These are phyloP conservation scores for Sarotherodon lohbergeri DNA, from an alignment of 2,113 vertebrate genomes.

Conservation along the genomic window DNA sequence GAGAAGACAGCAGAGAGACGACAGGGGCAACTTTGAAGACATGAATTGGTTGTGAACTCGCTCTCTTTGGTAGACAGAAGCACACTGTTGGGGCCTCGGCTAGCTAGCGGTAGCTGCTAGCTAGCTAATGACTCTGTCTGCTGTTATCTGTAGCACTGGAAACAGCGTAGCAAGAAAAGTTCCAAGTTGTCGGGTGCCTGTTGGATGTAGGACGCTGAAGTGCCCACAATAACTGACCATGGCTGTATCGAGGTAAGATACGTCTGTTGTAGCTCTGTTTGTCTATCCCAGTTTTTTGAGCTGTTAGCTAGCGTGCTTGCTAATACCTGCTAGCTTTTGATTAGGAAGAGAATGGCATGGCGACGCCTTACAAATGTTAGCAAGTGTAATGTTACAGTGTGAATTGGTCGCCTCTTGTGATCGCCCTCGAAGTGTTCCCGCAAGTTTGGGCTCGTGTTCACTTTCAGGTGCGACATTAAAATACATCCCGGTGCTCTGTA, in stretches of 20 bases:
- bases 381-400: neutral
- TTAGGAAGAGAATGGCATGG: constrained; percentile 12
- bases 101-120: constrained; percentile 47
- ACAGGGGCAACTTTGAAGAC: constrained; percentile 55
- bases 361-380: neutral
- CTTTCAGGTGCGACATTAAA: neutral
- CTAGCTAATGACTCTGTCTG: constrained; percentile 27
- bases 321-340: constrained; percentile 9
- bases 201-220: constrained; percentile 40
- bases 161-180: neutral
- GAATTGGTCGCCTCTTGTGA: neutral
- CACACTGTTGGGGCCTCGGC: constrained; percentile 41
- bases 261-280: neutral
- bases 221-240: constrained; percentile 26
- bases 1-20: constrained; percentile 24
- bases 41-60: constrained; percentile 49
- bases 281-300: neutral
- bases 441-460: neutral
- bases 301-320: constrained; percentile 3
- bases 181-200: neutral
- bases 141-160: neutral
- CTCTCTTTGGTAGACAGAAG: constrained; percentile 2
- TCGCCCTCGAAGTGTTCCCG: neutral
- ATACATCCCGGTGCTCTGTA: neutral
- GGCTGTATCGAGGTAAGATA: constrained; percentile 74